Evolutionary conservation across 2,113 vertebrate species (phyloP).

Genomic region (Marmota flaviventris): DNA sequence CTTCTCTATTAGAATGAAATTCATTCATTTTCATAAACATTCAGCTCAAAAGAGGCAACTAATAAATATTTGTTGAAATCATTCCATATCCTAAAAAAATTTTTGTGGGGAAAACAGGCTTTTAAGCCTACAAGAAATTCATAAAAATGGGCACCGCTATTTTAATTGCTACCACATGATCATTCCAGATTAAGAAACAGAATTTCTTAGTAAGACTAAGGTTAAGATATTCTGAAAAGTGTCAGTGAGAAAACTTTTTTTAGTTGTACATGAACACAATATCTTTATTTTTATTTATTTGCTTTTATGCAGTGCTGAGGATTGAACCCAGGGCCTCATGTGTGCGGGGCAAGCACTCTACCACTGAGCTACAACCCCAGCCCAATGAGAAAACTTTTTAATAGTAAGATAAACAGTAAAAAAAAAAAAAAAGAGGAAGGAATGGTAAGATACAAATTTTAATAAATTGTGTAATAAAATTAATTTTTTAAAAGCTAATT

Average conservation of each 20-base stretch:
- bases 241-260: constrained; percentile 46
- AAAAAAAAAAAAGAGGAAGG: neutral
- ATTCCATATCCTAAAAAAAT: constrained; percentile 31
- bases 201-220: constrained; percentile 49
- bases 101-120: neutral
- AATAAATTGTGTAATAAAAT: neutral
- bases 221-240: constrained; percentile 54
- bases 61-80: constrained; percentile 42
- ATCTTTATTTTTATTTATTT: too few relatives aligned
- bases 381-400: constrained; percentile 41
- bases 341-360: too few relatives aligned
- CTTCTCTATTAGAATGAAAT: constrained; percentile 43
- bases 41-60: neutral
- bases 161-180: constrained; percentile 47
- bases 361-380: too few relatives aligned
- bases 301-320: too few relatives aligned
- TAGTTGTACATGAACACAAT: too few relatives aligned
- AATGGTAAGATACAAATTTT: constrained; percentile 28
- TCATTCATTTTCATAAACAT: constrained; percentile 58
- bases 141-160: constrained; percentile 44
- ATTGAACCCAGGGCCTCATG: too few relatives aligned
- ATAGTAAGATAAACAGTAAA: neutral
- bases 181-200: constrained; percentile 39
- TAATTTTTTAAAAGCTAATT: constrained; percentile 6
- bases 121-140: constrained; percentile 61